Evolutionary conservation across 2,113 vertebrate species (phyloP), one percentile per base, ranked within the genome.

Genomic region (Laticauda colubrina): DNA sequence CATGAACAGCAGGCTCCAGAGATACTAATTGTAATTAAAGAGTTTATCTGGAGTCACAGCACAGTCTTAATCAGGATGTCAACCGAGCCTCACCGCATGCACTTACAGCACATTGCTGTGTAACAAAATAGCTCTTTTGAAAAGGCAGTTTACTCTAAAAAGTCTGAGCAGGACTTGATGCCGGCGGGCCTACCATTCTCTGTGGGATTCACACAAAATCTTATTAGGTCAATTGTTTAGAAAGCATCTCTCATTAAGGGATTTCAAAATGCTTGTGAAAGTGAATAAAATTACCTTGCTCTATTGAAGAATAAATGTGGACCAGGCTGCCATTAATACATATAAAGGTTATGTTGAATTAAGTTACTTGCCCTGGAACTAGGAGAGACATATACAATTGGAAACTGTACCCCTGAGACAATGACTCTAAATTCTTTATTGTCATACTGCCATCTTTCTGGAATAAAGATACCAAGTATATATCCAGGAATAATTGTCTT

Each of bases 11-110:
- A 95, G 95, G 96, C 26, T 0, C 23, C 26, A 91, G 93, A 94
- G 96, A 94, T 0, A 0, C 85, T 96, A 92, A 94, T 95, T 96
- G 94, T 95, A 96, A 96, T 96, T 97, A 96, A 96, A 89, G 93
- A 96, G 85, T 93, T 95, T 96, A 91, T 96, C 96, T 95, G 94
- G 95, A 94, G 96, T 89, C 91, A 56, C 91, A 91, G 93, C 55
- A 92, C 91, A 95, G 95, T 93, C 94, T 94, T 96, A 97, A 97
- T 96, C 94, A 94, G 95, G 88, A 92, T 39, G 92, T 93, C 92
- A 95, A 89, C 0, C 61, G 94, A 96, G 61, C 87, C 95, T 96
- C 95, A 91, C 96, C 93, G 96, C 93, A 94, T 95, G 92, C 95
- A 95, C 94, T 93, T 96, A 87, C 90, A 81, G 91, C 94, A 96